Percentiles rank a stretch among this genome's conserved stretches.
Evolutionary conservation across 2,113 vertebrate species (phyloP).

Genomic region (Gallinago jamesoni): DNA sequence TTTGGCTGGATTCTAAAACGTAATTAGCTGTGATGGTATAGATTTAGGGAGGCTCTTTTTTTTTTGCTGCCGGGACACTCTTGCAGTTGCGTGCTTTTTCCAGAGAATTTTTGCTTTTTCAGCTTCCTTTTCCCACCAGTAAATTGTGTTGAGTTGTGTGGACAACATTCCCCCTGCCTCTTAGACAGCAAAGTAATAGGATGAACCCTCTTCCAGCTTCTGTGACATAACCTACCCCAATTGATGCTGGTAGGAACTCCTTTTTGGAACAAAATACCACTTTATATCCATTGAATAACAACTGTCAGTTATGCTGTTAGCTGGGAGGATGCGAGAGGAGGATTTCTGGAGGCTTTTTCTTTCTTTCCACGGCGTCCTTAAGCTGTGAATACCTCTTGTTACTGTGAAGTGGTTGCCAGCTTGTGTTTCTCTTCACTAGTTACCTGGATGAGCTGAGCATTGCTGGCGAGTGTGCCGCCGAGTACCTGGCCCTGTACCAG

Average conservation of each 20-base stretch:
- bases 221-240: neutral
- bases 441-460: conserved; percentile 96
- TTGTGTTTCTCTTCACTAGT: conserved; percentile 64
- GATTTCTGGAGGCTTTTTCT: neutral
- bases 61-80: neutral
- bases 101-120: neutral
- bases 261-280: neutral
- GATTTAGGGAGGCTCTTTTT: neutral
- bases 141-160: neutral
- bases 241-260: neutral
- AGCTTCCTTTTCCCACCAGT: neutral
- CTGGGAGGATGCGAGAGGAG: neutral
- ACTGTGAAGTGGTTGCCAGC: neutral
- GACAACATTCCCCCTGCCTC: neutral
- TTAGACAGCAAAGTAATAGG: neutral
- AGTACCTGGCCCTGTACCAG: conserved; percentile 95
- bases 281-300: neutral
- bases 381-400: neutral
- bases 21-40: neutral
- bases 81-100: neutral
- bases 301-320: neutral
- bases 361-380: neutral
- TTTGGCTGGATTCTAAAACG: neutral
- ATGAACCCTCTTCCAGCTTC: neutral
- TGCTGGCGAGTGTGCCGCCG: conserved; percentile 94